phyloP scores from a whole-genome alignment of 2,888 invertebrate genomes.

The Nomada ruficornis region DNA sequence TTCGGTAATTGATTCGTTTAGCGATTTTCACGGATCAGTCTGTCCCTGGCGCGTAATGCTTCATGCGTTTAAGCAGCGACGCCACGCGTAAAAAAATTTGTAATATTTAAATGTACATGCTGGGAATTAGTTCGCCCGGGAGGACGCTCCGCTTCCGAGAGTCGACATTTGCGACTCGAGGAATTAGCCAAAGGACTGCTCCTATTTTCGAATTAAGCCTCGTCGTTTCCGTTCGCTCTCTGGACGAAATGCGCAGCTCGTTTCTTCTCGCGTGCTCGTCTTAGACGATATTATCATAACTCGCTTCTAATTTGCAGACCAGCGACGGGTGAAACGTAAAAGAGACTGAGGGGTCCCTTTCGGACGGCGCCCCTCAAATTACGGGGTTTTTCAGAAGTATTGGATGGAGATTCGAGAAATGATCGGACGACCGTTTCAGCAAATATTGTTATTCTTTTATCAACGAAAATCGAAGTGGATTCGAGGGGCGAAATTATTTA shows the following conservation, averaged over 20 bases:
- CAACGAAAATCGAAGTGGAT: background rate
- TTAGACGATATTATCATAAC: conserved; percentile 52
- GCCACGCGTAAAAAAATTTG: background rate
- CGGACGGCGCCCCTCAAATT: conserved; percentile 35
- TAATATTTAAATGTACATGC: background rate
- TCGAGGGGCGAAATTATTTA: background rate
- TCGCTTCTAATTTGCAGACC: conserved; percentile 48
- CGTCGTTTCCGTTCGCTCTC: conserved; percentile 28
- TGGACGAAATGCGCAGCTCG: conserved; percentile 14
- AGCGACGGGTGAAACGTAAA: conserved; percentile 36
- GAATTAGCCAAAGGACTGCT: background rate
- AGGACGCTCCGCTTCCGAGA: too few species aligned
- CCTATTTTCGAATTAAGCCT: conserved; percentile 22
- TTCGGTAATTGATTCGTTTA: conserved; percentile 6
- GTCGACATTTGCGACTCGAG: background rate
- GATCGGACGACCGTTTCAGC: conserved; percentile 15
- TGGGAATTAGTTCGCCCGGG: background rate
- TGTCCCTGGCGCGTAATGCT: too few species aligned
- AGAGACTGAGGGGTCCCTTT: conserved; percentile 12
- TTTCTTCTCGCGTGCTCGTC: conserved; percentile 43
- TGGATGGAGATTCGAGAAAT: conserved; percentile 5
- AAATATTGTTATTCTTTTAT: conserved; percentile 12
- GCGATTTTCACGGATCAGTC: background rate
- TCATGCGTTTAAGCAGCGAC: too few species aligned
- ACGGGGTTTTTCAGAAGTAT: conserved; percentile 34